phyloP scores from a whole-genome alignment of 2,113 vertebrate species.

The Brevimyrus niger region DNA sequence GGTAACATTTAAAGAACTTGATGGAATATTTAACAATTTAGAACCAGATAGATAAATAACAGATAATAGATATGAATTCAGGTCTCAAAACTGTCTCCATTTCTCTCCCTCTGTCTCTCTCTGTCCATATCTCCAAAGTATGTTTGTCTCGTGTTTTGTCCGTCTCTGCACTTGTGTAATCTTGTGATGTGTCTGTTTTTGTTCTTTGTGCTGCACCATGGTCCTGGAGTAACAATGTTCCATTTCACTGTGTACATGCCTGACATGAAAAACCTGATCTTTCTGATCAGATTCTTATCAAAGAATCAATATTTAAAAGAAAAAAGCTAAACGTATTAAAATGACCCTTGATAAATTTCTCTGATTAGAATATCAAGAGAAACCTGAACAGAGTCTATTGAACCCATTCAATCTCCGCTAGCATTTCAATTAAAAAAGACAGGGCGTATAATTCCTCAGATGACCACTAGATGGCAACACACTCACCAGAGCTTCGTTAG shows the following conservation, averaged over 20 bases:
- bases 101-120: too few relatives aligned
- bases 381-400: neutral
- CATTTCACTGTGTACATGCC: too few relatives aligned
- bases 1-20: neutral
- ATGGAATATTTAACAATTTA: neutral
- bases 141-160: too few relatives aligned
- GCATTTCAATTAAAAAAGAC: neutral
- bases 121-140: too few relatives aligned
- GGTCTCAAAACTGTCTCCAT: neutral
- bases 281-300: neutral
- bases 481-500: constrained; percentile 87
- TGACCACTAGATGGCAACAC: constrained; percentile 48
- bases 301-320: neutral
- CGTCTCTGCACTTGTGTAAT: too few relatives aligned
- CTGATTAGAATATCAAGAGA: neutral
- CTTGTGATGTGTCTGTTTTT: too few relatives aligned
- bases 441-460: neutral
- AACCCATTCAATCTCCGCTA: neutral
- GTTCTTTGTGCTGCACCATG: too few relatives aligned
- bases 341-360: neutral
- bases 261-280: neutral
- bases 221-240: too few relatives aligned
- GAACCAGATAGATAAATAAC: neutral
- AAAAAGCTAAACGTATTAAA: neutral
- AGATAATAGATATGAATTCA: neutral